Base-by-base conservation (phyloP, 2,888 invertebrate genomes). In the Lymantria dispar region DNA sequence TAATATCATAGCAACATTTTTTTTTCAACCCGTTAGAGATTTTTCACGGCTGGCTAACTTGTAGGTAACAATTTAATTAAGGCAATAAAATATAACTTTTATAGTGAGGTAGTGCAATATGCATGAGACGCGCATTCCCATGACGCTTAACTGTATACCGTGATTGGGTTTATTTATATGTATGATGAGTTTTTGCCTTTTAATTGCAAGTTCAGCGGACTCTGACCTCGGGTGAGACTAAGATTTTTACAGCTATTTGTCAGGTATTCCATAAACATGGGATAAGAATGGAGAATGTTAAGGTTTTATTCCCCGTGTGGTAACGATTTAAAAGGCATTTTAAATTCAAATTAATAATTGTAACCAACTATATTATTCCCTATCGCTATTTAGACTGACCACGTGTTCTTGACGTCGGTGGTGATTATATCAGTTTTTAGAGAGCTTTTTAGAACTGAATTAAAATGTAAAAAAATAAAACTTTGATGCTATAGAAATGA, bases 71-170 rank as follows among this genome's bases (percentile, higher is more conserved):
- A 12, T 33, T 22, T 46, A 42, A 46, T 50, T 54, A 52, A 51
- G 44, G 38, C 62, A 67, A 58, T 60, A 65, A 72, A 67, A 70
- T 62, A 64, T 68, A 61, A 68, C 77, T 80, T 76, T 80, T 78
- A 79, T 67, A 58, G 64, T 39, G 43, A 78, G 75, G 61, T 85
- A 89, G 88, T 88, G 90, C 90, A 88, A 88, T 89, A 89, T 89
- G 88, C 78, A 90, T 87, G 87, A 83, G 82, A 42, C 40, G 66
- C 68, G 56, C 49, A 56, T 80, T 90, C 89, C 89, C 90, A 90
- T 89, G 89, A 90, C 89, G 80, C 51, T 40, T 87, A 88, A 88
- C 90, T 74, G 89, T 87, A 76, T 42, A 42, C 52, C 62, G 69
- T 60, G 87, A 89, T 88, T 86, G 83, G 80, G 76, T 48, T 74